A percentile compares a stretch with the other conserved stretches of the same genome.
Evolutionary conservation across 1,140 invertebrate genomes (phyloP).

Genomic region (Tribolium madens): DNA sequence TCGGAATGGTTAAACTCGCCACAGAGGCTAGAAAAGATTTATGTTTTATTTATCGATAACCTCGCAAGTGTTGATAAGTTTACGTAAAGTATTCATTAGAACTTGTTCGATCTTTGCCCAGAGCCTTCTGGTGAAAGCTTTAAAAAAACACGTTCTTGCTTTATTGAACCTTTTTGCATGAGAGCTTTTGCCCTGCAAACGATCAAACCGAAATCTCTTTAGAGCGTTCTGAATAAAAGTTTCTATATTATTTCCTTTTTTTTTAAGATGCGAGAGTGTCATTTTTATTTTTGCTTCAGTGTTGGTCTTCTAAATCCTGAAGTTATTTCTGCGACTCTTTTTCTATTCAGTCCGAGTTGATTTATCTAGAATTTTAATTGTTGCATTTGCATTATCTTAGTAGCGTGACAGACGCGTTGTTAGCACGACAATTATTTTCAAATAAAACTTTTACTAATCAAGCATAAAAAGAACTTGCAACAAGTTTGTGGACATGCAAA

Average conservation of each 20-base stretch:
- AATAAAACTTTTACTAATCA: neutral
- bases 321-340: no score
- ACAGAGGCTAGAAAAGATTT: neutral
- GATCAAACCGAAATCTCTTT: conserved; percentile 2
- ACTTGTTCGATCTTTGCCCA: neutral
- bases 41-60: conserved; percentile 33
- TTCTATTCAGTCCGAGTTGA: neutral
- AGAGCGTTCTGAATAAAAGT: conserved; percentile 13
- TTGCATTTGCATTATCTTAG: neutral
- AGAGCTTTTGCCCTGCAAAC: conserved; percentile 6
- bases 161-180: conserved; percentile 29
- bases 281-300: conserved; percentile 26
- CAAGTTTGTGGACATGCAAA: conserved; percentile 31
- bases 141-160: conserved; percentile 12
- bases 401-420: neutral
- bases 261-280: neutral
- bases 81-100: conserved; percentile 8
- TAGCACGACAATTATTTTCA: neutral
- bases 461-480: conserved; percentile 12
- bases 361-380: conserved; percentile 6
- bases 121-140: conserved; percentile 2
- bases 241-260: neutral
- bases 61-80: conserved; percentile 7
- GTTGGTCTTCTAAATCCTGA: conserved; percentile 13
- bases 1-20: neutral